Evolutionary conservation across 2,888 invertebrate species (phyloP).

Genomic region (Agonopterix heracliana): DNA sequence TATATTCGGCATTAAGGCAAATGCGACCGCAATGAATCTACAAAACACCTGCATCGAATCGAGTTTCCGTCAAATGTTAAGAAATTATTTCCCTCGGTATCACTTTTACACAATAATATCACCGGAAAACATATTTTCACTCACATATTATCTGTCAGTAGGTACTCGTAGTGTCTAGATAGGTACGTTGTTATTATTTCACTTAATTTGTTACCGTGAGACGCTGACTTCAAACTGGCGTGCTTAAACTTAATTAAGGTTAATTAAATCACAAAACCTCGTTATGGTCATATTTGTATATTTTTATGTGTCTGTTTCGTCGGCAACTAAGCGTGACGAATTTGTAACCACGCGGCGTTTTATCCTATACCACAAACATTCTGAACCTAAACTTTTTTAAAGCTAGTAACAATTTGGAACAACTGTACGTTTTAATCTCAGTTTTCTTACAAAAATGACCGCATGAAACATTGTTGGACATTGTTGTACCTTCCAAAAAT

Average conservation of each 20-base stretch:
- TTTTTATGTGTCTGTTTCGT: conserved; percentile 18
- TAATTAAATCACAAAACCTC: conserved; percentile 53
- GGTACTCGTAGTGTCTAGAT: too few relatives aligned
- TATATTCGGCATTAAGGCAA: background rate
- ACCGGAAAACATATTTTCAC: conserved; percentile 7
- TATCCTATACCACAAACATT: too few relatives aligned
- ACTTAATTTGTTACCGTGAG: conserved; percentile 49
- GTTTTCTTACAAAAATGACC: background rate
- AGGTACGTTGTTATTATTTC: conserved; percentile 25
- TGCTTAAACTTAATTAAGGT: conserved; percentile 56
- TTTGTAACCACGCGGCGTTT: conserved; percentile 6
- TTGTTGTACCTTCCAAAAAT: background rate
- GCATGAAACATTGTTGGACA: background rate
- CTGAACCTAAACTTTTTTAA: too few relatives aligned
- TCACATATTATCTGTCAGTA: conserved; percentile 23
- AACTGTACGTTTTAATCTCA: background rate
- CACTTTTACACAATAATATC: conserved; percentile 7
- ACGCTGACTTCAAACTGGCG: conserved; percentile 32
- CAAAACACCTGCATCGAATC: too few relatives aligned
- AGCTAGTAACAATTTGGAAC: too few relatives aligned
- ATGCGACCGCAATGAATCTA: too few relatives aligned
- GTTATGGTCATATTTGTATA: conserved; percentile 39
- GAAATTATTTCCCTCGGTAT: background rate
- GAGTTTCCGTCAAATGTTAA: background rate
- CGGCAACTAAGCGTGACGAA: conserved; percentile 13